Percentiles rank a stretch among this genome's conserved stretches.
These are phyloP conservation scores for Selene dorsalis DNA, from an alignment of 2,797 vertebrate genomes.

Conservation along the genomic window DNA sequence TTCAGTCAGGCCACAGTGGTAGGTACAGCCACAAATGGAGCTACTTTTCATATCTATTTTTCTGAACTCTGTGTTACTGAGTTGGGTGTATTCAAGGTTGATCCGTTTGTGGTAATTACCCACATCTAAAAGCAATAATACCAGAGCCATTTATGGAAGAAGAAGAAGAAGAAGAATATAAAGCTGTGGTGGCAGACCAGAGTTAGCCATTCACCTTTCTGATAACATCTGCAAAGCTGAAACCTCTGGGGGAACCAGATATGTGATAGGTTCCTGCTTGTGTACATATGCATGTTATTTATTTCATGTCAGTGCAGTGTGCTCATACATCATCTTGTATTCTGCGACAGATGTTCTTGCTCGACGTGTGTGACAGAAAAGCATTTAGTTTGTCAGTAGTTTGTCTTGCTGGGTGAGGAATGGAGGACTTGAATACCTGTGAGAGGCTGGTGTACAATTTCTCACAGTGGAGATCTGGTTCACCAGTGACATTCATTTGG, in stretches of 20 bases:
- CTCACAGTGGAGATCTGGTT: conserved; percentile 37
- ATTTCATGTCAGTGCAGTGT: conserved; percentile 63
- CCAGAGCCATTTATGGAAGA: conserved; percentile 19
- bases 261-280: conserved; percentile 54
- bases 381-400: conserved; percentile 63
- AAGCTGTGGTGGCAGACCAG: conserved; percentile 4
- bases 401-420: conserved; percentile 62
- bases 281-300: conserved; percentile 71
- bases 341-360: conserved; percentile 64
- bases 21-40: conserved; percentile 73
- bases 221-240: conserved; percentile 61
- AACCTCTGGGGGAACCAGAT: conserved; percentile 49
- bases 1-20: conserved; percentile 79
- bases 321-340: conserved; percentile 70
- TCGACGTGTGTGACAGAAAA: conserved; percentile 58
- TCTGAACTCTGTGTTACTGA: conserved; percentile 58
- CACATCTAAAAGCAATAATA: conserved; percentile 52
- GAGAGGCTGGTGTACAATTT: conserved; percentile 9
- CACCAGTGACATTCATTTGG: conserved; percentile 26
- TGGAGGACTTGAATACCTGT: conserved; percentile 60
- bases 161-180: background rate
- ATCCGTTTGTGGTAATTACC: conserved; percentile 44
- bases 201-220: conserved; percentile 47
- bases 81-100: conserved; percentile 40
- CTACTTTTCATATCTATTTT: conserved; percentile 76